A percentile compares a stretch with the other conserved stretches of the same genome.
These are phyloP conservation scores for Agrypnus murinus DNA, from an alignment of 2,888 invertebrate genomes.

Conservation along the genomic window DNA sequence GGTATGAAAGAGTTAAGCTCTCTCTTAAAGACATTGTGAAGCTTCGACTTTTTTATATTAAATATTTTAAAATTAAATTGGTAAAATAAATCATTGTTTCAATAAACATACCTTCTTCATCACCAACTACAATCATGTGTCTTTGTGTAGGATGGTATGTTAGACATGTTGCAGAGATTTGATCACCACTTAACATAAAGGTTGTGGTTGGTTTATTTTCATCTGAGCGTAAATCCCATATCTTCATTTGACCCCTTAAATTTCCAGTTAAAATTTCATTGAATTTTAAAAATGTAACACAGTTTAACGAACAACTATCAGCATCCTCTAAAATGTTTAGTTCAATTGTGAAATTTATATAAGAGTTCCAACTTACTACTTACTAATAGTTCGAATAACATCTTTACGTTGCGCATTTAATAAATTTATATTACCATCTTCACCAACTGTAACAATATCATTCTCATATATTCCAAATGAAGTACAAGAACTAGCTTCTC, in stretches of 20 bases:
- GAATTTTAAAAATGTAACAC: slow-evolving; percentile 83
- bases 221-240: slow-evolving; percentile 86
- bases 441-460: slow-evolving; percentile 87
- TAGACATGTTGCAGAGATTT: slow-evolving; percentile 83
- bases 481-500: slow-evolving; percentile 81
- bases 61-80: no score
- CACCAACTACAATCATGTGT: slow-evolving; percentile 88
- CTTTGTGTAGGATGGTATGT: slow-evolving; percentile 91
- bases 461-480: slow-evolving; percentile 84
- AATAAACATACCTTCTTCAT: slow-evolving; percentile 78
- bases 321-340: slow-evolving; percentile 75
- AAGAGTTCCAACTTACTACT: slow-evolving; percentile 42
- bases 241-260: slow-evolving; percentile 90
- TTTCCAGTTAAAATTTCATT: slow-evolving; percentile 88
- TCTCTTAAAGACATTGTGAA: no score
- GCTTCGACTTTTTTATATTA: no score
- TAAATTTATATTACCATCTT: slow-evolving; percentile 84
- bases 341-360: no score
- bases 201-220: slow-evolving; percentile 79
- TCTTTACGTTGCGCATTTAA: slow-evolving; percentile 73
- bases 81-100: not conserved
- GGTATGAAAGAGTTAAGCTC: no score
- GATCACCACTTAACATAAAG: slow-evolving; percentile 84
- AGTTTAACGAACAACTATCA: slow-evolving; percentile 88
- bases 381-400: slow-evolving; percentile 74